These are phyloP conservation scores for Cephalotes varians DNA, from an alignment of 2,888 invertebrate species.

Conservation along the genomic window DNA sequence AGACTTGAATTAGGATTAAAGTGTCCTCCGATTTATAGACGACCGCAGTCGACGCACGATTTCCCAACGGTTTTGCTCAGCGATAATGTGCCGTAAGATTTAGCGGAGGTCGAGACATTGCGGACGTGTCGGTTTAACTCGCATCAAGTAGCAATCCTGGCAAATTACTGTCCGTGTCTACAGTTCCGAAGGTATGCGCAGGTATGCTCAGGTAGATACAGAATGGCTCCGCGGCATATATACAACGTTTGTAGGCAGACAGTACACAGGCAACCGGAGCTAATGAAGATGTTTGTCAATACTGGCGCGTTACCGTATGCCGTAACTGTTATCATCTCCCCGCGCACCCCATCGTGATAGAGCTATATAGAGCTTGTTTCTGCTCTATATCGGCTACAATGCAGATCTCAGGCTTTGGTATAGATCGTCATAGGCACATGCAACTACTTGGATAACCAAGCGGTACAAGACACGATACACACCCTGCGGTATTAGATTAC, in stretches of 20 bases:
- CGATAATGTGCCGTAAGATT: slow-evolving; percentile 52
- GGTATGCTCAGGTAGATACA: slow-evolving; percentile 65
- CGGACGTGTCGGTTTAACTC: slow-evolving; percentile 72
- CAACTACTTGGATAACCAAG: slow-evolving; percentile 73
- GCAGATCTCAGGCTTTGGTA: slow-evolving; percentile 53
- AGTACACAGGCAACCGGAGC: slow-evolving; percentile 74
- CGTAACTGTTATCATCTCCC: slow-evolving; percentile 67
- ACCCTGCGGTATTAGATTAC: slow-evolving; percentile 77
- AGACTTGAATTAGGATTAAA: slow-evolving; percentile 41
- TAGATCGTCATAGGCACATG: slow-evolving; percentile 57
- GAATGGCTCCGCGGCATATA: slow-evolving; percentile 56
- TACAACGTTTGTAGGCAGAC: slow-evolving; percentile 75
- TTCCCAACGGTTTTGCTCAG: slow-evolving; percentile 40
- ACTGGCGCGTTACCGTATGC: slow-evolving; percentile 77
- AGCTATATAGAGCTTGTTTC: slow-evolving; percentile 59
- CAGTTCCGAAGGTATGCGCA: slow-evolving; percentile 67
- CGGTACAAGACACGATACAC: slow-evolving; percentile 72
- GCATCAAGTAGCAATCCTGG: slow-evolving; percentile 71
- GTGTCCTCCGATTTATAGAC: slow-evolving; percentile 32
- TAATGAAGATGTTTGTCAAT: slow-evolving; percentile 84
- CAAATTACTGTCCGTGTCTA: slow-evolving; percentile 73
- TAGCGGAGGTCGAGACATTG: slow-evolving; percentile 41
- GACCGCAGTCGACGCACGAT: slow-evolving; percentile 33
- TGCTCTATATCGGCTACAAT: slow-evolving; percentile 56
- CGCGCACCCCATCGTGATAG: slow-evolving; percentile 9